Evolutionary conservation across 1,140 invertebrate genomes (phyloP), one percentile per base, ranked within the genome.

Genomic region (Maniola jurtina): DNA sequence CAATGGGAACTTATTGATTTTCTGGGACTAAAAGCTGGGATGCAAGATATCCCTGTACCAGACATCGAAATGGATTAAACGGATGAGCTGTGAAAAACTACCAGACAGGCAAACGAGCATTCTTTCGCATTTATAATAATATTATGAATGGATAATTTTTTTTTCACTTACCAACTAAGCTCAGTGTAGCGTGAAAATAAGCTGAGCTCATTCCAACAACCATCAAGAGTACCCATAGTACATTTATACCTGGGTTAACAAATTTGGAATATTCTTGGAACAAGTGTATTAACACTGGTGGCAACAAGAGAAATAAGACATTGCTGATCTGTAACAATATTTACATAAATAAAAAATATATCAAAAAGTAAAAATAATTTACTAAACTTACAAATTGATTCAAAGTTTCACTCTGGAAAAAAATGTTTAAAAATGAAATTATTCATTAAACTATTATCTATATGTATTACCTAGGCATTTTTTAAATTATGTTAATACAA

Each of bases 111-210:
- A n/a, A n/a, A n/a, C n/a, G n/a, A n/a, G n/a, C 25, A 25, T n/a
- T n/a, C n/a, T 16, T 59, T 13, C 15, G 13, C 40, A 10, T 9
- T 48, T 14, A 48, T 14, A 48, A 48, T 48, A 48, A 2, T 42
- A 42, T n/a, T n/a, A n/a, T n/a, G 8, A 1, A 42, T 42, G 40
- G 13, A 2, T 10, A 42, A 42, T 42, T 9, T 5, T 16, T 34
- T 40, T 35, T 52, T 59, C 50, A 69, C 84, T 91, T 87, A 93
- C 94, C 96, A 72, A 96, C 93, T 73, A 96, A 91, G 75, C 95
- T 96, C 5, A 97, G 88, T 4, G 96, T 96, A 33, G 95, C 95
- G 91, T 96, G 96, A 81, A 96, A 96, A 81, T 96, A 96, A 58
- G 95, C 95, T 15, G 95, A 96, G 64, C 94, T 94, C 0, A 96